These are phyloP conservation scores for Drosophila erecta DNA, from an alignment of 1,140 invertebrate species.

Conservation along the genomic window DNA sequence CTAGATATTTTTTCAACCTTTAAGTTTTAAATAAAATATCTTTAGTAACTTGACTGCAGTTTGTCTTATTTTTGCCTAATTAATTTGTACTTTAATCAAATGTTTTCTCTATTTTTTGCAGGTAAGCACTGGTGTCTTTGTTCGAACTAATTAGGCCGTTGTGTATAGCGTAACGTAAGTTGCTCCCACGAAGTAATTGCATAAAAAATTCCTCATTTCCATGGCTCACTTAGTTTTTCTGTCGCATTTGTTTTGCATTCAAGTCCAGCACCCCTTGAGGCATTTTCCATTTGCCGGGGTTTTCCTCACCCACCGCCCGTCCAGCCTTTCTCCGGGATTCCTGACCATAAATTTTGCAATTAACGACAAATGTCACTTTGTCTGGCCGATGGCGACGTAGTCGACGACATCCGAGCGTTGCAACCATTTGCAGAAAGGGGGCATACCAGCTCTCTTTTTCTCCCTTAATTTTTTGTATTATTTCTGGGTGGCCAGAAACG, in stretches of 20 bases:
- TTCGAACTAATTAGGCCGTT: conserved; percentile 70
- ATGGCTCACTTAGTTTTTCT: conserved; percentile 10
- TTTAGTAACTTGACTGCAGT: neutral
- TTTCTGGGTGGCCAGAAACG: conserved; percentile 22
- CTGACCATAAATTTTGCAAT: conserved; percentile 80
- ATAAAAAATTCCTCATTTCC: conserved; percentile 37
- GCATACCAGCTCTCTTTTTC: conserved; percentile 15
- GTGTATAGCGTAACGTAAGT: conserved; percentile 60
- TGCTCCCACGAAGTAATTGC: conserved; percentile 28
- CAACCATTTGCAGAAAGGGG: conserved; percentile 27
- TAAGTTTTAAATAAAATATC: neutral
- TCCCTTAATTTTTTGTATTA: conserved; percentile 8
- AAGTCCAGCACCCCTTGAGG: conserved; percentile 39
- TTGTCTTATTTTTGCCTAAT: no score
- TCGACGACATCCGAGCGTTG: conserved; percentile 49
- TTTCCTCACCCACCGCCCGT: conserved; percentile 5
- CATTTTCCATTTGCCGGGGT: conserved; percentile 32
- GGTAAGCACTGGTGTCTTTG: conserved; percentile 59
- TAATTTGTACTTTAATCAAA: conserved; percentile 3
- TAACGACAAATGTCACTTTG: conserved; percentile 83
- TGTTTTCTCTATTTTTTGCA: conserved; percentile 34
- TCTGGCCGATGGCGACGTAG: conserved; percentile 54
- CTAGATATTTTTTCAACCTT: no score
- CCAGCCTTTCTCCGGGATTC: conserved; percentile 46
- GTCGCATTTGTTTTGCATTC: conserved; percentile 40